Conservation (phyloP, 2,888 invertebrate species). For the Catocala sponsa region DNA sequence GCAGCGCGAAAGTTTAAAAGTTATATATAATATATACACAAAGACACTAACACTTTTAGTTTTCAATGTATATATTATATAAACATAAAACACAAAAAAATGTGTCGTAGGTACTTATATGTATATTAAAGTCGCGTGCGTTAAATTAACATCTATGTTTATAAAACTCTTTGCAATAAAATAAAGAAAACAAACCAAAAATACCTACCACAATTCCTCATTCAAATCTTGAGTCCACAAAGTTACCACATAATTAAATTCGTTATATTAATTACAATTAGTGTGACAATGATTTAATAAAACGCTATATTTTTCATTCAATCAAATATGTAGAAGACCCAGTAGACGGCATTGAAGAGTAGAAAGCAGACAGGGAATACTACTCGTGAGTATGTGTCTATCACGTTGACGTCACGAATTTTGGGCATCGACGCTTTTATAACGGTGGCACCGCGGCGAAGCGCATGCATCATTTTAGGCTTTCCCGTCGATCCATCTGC, state of each 20-base stretch:
- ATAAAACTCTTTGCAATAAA: too few relatives aligned
- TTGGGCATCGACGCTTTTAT: constrained; percentile 97
- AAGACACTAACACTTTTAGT: too few relatives aligned
- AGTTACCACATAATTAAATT: constrained; percentile 36
- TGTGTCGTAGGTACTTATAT: too few relatives aligned
- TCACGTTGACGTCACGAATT: constrained; percentile 98
- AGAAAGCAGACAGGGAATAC: constrained; percentile 98
- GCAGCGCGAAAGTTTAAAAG: too few relatives aligned
- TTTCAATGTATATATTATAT: too few relatives aligned
- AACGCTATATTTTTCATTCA: constrained; percentile 60
- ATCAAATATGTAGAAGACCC: constrained; percentile 96
- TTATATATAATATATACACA: too few relatives aligned
- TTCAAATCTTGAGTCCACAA: constrained; percentile 18
- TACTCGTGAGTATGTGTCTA: constrained; percentile 98
- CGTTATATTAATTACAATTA: constrained; percentile 46
- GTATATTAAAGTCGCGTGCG: too few relatives aligned
- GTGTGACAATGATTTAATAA: constrained; percentile 27
- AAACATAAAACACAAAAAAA: too few relatives aligned
- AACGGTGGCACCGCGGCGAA: constrained; percentile 95
- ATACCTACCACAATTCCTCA: constrained; percentile 1
- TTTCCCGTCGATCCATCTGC: constrained; percentile 87
- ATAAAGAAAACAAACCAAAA: too few relatives aligned
- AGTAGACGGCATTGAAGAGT: constrained; percentile 98
- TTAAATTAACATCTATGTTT: too few relatives aligned
- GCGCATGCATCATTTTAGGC: constrained; percentile 93